A percentile compares a stretch with the other conserved stretches of the same genome.
phyloP scores from a whole-genome alignment of 2,888 invertebrate species.

The Meta bourneti region DNA sequence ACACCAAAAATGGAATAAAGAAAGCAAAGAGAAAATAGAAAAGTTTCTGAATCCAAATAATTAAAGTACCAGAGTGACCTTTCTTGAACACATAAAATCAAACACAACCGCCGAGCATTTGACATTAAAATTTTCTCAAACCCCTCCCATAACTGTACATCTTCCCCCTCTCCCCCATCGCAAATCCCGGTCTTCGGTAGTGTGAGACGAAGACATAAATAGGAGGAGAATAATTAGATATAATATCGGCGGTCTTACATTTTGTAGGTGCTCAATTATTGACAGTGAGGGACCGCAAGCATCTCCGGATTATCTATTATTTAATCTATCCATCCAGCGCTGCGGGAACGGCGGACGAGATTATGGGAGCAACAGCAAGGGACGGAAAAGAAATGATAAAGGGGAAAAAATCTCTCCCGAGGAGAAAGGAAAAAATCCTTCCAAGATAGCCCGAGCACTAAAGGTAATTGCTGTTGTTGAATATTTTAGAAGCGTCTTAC shows the following conservation, averaged over 20 bases:
- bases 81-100: background rate
- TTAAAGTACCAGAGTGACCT: too few relatives aligned
- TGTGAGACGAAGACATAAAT: constrained; percentile 26
- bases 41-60: too few relatives aligned
- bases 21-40: too few relatives aligned
- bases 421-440: constrained; percentile 1
- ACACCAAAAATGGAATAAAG: too few relatives aligned
- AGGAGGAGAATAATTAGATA: constrained; percentile 37
- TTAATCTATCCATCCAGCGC: constrained; percentile 36
- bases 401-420: constrained; percentile 34
- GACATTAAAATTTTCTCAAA: background rate
- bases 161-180: background rate
- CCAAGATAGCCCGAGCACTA: constrained; percentile 56
- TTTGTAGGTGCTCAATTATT: constrained; percentile 41
- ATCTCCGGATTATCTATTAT: constrained; percentile 52
- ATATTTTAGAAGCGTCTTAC: constrained; percentile 59
- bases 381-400: constrained; percentile 34
- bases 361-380: constrained; percentile 17
- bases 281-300: constrained; percentile 52
- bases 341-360: constrained; percentile 10
- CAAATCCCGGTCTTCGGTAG: background rate
- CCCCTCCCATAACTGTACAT: background rate
- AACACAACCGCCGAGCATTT: background rate
- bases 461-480: constrained; percentile 55
- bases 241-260: constrained; percentile 40